A percentile compares a stretch with the other conserved stretches of the same genome.
These are phyloP conservation scores for Theonella swinhoei DNA, from an alignment of 37 sponge, comb jelly and placozoan species.

Conservation along the genomic window DNA sequence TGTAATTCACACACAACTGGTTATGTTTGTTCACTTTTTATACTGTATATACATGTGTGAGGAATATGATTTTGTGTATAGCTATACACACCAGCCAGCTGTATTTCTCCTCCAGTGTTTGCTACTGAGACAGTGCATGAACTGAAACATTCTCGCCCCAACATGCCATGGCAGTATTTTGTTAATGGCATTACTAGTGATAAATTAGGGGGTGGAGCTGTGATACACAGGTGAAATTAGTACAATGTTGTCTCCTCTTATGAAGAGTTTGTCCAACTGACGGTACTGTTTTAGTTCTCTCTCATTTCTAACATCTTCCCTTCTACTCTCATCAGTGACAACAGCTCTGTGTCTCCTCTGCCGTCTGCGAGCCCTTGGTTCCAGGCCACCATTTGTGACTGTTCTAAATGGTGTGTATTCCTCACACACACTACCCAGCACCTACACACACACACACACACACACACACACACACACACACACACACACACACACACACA, in stretches of 20 bases:
- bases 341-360: slow-evolving; percentile 11
- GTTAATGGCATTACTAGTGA: too few species aligned
- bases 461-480: too few species aligned
- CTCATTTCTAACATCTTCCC: not conserved
- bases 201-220: not conserved
- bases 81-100: too few species aligned
- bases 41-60: not conserved
- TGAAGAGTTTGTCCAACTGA: slow-evolving; percentile 31
- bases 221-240: slow-evolving; percentile 25
- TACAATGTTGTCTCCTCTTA: slow-evolving; percentile 71
- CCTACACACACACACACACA: not conserved
- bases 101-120: too few species aligned
- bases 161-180: too few species aligned
- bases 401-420: slow-evolving; percentile 57
- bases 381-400: slow-evolving; percentile 39
- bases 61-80: not conserved
- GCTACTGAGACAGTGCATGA: too few species aligned
- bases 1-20: not conserved
- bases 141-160: too few species aligned
- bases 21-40: not conserved
- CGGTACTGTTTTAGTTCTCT: slow-evolving; percentile 1
- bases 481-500: too few species aligned
- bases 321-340: not conserved
- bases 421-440: slow-evolving; percentile 57
- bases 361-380: slow-evolving; percentile 4